Percentiles rank a stretch among this genome's conserved stretches.
Evolutionary conservation across 2,888 invertebrate species (phyloP).

Genomic region (Drosophila crucigera): DNA sequence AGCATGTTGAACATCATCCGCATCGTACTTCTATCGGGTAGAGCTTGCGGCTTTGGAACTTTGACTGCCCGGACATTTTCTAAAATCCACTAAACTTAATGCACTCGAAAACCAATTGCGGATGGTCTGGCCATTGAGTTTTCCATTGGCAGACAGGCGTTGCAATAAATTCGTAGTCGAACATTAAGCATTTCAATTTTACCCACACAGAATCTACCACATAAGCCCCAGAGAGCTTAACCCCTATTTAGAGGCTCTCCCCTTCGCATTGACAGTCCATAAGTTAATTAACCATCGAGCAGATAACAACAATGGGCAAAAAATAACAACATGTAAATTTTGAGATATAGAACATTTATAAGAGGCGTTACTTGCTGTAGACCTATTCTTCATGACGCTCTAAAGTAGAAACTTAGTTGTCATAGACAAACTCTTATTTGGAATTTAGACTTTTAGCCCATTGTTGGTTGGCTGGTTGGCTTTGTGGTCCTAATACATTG

Average conservation of each 20-base stretch:
- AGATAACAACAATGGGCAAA: constrained; percentile 32
- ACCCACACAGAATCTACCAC: constrained; percentile 27
- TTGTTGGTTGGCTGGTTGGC: constrained; percentile 1
- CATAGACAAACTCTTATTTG: neutral
- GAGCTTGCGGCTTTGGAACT: constrained; percentile 42
- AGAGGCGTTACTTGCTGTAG: too few relatives aligned
- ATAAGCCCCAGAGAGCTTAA: constrained; percentile 55
- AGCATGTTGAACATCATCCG: constrained; percentile 25
- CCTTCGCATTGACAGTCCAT: constrained; percentile 36
- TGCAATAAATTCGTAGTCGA: constrained; percentile 51
- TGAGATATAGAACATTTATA: neutral
- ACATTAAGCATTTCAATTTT: constrained; percentile 58
- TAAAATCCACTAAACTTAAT: constrained; percentile 44
- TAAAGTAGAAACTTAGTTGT: neutral
- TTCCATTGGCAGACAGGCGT: constrained; percentile 18
- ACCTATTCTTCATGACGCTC: neutral
- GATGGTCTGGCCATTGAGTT: constrained; percentile 35
- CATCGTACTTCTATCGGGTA: constrained; percentile 24
- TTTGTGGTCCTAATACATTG: neutral
- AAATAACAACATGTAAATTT: neutral
- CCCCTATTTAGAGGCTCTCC: constrained; percentile 26
- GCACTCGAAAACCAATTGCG: constrained; percentile 62
- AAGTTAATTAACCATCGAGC: constrained; percentile 59
- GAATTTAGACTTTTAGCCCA: constrained; percentile 8
- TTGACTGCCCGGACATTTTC: constrained; percentile 50